Evolutionary conservation across 2,888 invertebrate genomes (phyloP).

Genomic region (Trissoscelio sp.): DNA sequence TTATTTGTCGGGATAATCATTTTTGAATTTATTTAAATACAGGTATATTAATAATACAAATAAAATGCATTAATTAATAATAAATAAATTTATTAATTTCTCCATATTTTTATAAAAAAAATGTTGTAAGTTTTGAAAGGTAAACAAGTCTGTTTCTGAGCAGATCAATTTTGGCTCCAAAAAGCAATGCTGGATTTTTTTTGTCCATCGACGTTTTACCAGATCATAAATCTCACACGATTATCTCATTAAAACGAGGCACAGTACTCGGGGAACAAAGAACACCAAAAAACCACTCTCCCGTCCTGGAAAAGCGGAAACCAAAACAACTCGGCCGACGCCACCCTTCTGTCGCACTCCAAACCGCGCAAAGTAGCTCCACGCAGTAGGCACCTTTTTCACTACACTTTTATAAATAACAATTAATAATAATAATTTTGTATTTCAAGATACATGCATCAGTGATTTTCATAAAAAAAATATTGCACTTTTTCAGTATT

Average conservation of each 20-base stretch:
- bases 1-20: no score
- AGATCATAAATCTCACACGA: slow-evolving; percentile 24
- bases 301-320: slow-evolving; percentile 22
- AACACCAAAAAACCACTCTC: slow-evolving; percentile 17
- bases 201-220: not conserved
- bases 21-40: no score
- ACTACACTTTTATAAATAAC: slow-evolving; percentile 6
- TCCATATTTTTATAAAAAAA: no score
- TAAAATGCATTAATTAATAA: no score
- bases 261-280: slow-evolving; percentile 10
- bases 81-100: no score
- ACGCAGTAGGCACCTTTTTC: slow-evolving; percentile 17
- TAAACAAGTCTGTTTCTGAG: not conserved
- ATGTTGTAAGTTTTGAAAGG: no score
- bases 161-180: not conserved
- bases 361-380: slow-evolving; percentile 43
- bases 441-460: not conserved
- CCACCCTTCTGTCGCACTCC: slow-evolving; percentile 31
- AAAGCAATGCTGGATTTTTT: slow-evolving; percentile 7
- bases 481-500: no score
- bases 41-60: no score
- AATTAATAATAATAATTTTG: not conserved
- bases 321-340: slow-evolving; percentile 31
- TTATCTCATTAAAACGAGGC: slow-evolving; percentile 21
- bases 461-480: not conserved